Conservation (phyloP, 2,888 invertebrate species). For the Coremacera marginata region DNA sequence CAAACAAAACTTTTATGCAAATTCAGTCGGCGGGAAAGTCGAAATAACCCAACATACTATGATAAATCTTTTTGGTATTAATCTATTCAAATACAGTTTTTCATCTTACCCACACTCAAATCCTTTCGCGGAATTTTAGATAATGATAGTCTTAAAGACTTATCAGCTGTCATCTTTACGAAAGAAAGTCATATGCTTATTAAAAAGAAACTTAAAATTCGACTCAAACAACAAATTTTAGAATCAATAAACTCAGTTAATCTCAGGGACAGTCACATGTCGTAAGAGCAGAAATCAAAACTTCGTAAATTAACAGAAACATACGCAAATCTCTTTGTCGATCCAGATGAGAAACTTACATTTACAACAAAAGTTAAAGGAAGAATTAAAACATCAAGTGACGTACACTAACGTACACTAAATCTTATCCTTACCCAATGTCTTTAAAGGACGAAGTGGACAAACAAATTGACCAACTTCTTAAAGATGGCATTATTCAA, state of each 20-base stretch:
- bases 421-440: conserved; percentile 31
- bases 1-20: not conserved
- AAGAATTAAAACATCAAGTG: conserved; percentile 30
- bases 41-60: not conserved
- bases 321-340: conserved; percentile 31
- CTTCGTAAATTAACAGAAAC: conserved; percentile 10
- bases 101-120: conserved; percentile 35
- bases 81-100: conserved; percentile 26
- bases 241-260: not conserved
- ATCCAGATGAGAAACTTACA: conserved; percentile 31
- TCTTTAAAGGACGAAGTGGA: conserved; percentile 13
- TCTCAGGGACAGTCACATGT: no score
- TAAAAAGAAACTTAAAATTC: conserved; percentile 19
- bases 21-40: not conserved
- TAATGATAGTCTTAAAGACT: conserved; percentile 34
- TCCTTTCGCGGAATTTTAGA: conserved; percentile 41
- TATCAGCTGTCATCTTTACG: conserved; percentile 31
- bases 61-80: not conserved
- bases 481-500: no score
- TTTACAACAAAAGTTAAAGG: conserved; percentile 34
- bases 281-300: conserved; percentile 31
- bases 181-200: conserved; percentile 32
- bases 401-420: conserved; percentile 30
- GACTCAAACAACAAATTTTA: conserved; percentile 7
- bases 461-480: not conserved